Conservation (phyloP, 2,888 invertebrate species). For the Xestobium rufovillosum region DNA sequence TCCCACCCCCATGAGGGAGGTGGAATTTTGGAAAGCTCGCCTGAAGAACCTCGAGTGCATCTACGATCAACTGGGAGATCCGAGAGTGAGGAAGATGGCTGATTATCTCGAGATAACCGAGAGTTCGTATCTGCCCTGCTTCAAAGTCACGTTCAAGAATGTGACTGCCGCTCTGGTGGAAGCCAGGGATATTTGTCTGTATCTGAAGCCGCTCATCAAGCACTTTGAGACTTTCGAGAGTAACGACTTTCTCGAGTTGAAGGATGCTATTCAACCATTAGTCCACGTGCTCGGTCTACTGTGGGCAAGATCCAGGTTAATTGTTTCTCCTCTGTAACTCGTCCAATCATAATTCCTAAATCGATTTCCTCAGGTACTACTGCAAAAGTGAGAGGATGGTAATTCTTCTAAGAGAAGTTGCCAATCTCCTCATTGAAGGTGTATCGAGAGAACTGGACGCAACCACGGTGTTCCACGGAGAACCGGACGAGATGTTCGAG, state of each 20-base stretch:
- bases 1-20: conserved; percentile 64
- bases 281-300: conserved; percentile 74
- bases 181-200: conserved; percentile 74
- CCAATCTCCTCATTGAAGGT: conserved; percentile 74
- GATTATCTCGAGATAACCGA: conserved; percentile 59
- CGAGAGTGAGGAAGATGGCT: conserved; percentile 76
- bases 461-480: conserved; percentile 75
- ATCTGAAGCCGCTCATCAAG: conserved; percentile 64
- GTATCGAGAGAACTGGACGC: conserved; percentile 69
- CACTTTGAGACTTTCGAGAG: conserved; percentile 67
- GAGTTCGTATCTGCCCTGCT: conserved; percentile 73
- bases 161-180: conserved; percentile 74
- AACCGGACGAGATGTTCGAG: conserved; percentile 44
- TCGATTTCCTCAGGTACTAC: conserved; percentile 36
- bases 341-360: too few species aligned
- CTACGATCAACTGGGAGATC: conserved; percentile 78
- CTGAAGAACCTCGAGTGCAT: conserved; percentile 77
- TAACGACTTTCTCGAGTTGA: conserved; percentile 59
- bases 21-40: conserved; percentile 74
- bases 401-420: conserved; percentile 68
- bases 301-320: conserved; percentile 80
- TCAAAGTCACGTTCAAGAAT: conserved; percentile 70
- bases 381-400: conserved; percentile 50
- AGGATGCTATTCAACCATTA: conserved; percentile 55
- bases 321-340: too few species aligned